These are phyloP conservation scores for Tupaia chinensis DNA, from an alignment of 2,113 vertebrate genomes.

Conservation along the genomic window DNA sequence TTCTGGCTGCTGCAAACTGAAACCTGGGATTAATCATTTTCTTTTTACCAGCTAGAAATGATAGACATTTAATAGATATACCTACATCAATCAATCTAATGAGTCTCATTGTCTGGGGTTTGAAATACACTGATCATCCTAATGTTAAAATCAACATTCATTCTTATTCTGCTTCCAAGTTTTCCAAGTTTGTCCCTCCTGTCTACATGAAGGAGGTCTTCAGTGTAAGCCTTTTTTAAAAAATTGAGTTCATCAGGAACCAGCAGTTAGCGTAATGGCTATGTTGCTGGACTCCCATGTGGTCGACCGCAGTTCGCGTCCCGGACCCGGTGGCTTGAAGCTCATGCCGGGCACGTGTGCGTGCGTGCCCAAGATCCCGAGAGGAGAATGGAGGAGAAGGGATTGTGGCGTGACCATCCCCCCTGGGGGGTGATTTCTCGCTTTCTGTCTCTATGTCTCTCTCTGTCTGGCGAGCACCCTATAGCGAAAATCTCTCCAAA, in stretches of 20 bases:
- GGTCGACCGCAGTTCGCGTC: no score
- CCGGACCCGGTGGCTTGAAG: no score
- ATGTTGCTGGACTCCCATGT: no score
- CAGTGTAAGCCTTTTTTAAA: background rate
- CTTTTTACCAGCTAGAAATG: conserved; percentile 76
- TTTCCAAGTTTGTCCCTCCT: conserved; percentile 45
- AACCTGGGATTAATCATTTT: conserved; percentile 71
- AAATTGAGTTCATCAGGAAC: background rate
- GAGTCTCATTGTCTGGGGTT: conserved; percentile 61
- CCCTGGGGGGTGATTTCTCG: no score
- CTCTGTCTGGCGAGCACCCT: no score
- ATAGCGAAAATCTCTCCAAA: no score
- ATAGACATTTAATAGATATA: conserved; percentile 52
- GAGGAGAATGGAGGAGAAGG: no score
- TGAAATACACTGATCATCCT: conserved; percentile 67
- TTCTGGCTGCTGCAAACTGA: conserved; percentile 67
- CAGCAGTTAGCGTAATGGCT: no score
- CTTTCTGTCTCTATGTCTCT: no score
- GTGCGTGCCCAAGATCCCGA: no score
- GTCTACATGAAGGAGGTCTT: conserved; percentile 21
- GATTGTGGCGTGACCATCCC: no score
- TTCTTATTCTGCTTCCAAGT: conserved; percentile 37
- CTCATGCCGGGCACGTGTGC: no score
- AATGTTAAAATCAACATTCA: conserved; percentile 22
- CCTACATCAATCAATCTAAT: conserved; percentile 62